Percentiles rank a stretch among this genome's conserved stretches.
Evolutionary conservation across 2,113 vertebrate genomes (phyloP).

Genomic region (Drymodes brunneopygia): DNA sequence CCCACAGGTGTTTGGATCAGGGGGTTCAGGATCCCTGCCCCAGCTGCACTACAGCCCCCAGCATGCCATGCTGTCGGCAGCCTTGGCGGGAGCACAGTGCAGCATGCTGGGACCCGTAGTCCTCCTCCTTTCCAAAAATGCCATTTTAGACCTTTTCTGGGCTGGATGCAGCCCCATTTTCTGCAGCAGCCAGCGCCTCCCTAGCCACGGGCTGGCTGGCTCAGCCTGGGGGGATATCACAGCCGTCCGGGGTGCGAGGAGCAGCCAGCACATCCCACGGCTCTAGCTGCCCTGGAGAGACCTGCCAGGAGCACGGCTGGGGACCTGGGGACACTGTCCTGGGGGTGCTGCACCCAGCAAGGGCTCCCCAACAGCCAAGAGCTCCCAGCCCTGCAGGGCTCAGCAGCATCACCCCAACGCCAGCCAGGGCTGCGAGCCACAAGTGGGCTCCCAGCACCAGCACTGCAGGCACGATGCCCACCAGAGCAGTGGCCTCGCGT

Average conservation of each 20-base stretch:
- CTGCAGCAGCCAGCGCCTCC: not conserved
- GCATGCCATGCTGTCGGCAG: not conserved
- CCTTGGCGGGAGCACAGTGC: not conserved
- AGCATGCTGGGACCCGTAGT: conserved; percentile 27
- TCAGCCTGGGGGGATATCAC: fast-evolving
- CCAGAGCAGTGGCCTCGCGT: fast-evolving
- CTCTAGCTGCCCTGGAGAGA: not conserved
- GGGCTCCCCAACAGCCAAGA: fast-evolving
- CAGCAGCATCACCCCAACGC: fast-evolving
- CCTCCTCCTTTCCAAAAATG: not conserved
- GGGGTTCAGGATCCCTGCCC: not conserved
- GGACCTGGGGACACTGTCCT: not conserved
- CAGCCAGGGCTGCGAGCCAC: not conserved
- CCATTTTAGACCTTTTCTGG: conserved; percentile 2
- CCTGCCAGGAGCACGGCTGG: not conserved
- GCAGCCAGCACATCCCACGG: fast-evolving
- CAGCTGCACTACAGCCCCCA: conserved; percentile 3
- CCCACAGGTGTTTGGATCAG: not conserved
- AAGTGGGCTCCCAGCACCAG: not conserved
- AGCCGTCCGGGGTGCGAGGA: fast-evolving
- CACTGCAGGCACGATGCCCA: not conserved
- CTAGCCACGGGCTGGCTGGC: not conserved
- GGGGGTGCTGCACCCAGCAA: not conserved
- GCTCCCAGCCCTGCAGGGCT: not conserved
- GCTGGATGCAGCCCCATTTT: conserved; percentile 25